Evolutionary conservation across 2,797 vertebrate genomes (phyloP), one percentile per base, ranked within the genome.

Genomic region (Todus mexicanus): DNA sequence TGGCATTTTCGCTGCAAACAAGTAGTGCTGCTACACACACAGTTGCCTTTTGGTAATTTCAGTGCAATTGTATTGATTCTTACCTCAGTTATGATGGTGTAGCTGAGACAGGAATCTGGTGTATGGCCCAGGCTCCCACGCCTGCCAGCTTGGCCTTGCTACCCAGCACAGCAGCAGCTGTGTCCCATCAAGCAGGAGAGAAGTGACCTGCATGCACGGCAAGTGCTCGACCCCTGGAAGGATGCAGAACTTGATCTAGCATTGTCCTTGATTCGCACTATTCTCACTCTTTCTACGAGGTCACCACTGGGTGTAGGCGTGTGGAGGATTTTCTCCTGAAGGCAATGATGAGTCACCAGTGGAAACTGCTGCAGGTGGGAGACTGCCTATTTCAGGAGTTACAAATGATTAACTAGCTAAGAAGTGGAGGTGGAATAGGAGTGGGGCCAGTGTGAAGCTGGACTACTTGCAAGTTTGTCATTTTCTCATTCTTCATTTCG

Each of bases 101-200:
- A 50, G 70, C 66, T 61, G n/a, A 63, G 66, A 69, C 6, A 20
- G 29, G 19, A 86, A 37, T 17, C 16, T 38, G 33, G 17, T 43
- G 13, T 9, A 40, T n/a, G 29, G 21, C 15, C 14, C 16, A 0
- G 2, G 20, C 18, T 68, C 27, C 61, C 0, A 0, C 0, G 3
- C 10, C 78, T 33, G 57, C 40, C 5, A 5, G 57, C 59, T 37
- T 48, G 42, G 50, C 38, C 50, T 54, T 0, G 0, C 29, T 72
- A 73, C 45, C 54, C 50, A 3, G 1, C 73, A 68, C 80, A 19
- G 40, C 13, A 15, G 12, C 63, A 38, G 45, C 38, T 11, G 10
- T 40, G 51, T 76, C 31, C 38, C 0, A 4, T 57, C 31, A 21
- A 57, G 35, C 54, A 45, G 53, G 26, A 26, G 12, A 64, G 38